Evolutionary conservation across 2,113 vertebrate species (phyloP), one percentile per base, ranked within the genome.

Genomic region (Pygoscelis antarcticus): DNA sequence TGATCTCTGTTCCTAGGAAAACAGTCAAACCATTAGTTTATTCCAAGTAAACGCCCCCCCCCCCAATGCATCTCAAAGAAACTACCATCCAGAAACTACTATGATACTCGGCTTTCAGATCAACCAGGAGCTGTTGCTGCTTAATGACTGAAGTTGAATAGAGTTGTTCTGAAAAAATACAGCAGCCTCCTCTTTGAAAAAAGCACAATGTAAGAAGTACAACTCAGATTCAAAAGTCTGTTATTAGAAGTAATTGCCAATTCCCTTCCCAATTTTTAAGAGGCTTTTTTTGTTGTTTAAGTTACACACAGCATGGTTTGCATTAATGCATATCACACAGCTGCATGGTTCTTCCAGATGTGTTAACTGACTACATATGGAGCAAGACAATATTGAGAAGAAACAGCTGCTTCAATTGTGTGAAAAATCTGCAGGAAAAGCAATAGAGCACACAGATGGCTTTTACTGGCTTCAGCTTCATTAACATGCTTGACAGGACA

Each of bases 1-100:
- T 99, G 94, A 99, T 99, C 93, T 99, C 99, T 34, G 99, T 99
- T 96, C 99, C 99, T 99, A 95, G 57, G 54, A 96, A 97, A 96
- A 93, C 84, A 97, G 54, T 95, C 29, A 97, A 91, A 86, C 30
- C 54, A 14, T 95, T 66, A 74, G 12, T 80, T 91, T 62, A 81
- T 66, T 85, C 38, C 51, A 93, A 80, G 38, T 40, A 7, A 95
- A 93, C 13, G n/a, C 34, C 29, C 2, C 52, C 42, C 42, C 12
- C 42, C 42, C 42, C 15, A 54, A 32, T 7, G 2, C 23, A 36
- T 60, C 29, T 80, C 81, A 95, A 87, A 82, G 57, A 87, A 91
- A 36, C 21, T 34, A 40, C 46, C 15, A 70, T 58, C 54, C 46
- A 66, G 52, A 87, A 92, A 66, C n/a, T 46, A 55, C 42, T 51